Percentiles rank a stretch among this genome's conserved stretches.
Conservation (phyloP, 2,888 invertebrate species). For the Andrena hattorfiana region DNA sequence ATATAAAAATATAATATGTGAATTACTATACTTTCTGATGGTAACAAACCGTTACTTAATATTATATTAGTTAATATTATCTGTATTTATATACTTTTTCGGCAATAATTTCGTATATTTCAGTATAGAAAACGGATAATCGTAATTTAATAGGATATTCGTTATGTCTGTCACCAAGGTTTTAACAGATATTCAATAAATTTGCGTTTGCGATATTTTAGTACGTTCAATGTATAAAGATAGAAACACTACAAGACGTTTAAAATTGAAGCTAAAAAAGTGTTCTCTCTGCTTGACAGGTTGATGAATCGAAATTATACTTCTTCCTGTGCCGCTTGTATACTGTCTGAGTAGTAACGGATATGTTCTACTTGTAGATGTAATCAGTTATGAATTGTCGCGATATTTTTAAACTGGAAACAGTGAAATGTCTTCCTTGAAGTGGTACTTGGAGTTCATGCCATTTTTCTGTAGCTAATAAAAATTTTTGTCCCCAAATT, state of each 20-base stretch:
- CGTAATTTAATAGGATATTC: too few relatives aligned
- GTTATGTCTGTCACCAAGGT: too few relatives aligned
- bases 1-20: too few relatives aligned
- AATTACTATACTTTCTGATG: too few relatives aligned
- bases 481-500: background rate
- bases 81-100: too few relatives aligned
- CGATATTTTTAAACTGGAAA: background rate
- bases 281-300: background rate
- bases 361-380: background rate
- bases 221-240: background rate
- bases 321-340: background rate
- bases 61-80: too few relatives aligned
- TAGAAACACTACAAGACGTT: background rate
- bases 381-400: background rate
- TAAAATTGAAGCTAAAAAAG: background rate
- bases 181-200: background rate
- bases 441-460: background rate
- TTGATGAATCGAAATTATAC: slow-evolving; percentile 1
- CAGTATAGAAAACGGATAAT: too few relatives aligned
- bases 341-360: background rate
- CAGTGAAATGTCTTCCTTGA: background rate
- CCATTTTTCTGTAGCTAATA: background rate
- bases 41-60: too few relatives aligned
- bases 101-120: too few relatives aligned
- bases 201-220: background rate